Conservation (phyloP, 2,888 invertebrate species). For the Icerya purchasi region DNA sequence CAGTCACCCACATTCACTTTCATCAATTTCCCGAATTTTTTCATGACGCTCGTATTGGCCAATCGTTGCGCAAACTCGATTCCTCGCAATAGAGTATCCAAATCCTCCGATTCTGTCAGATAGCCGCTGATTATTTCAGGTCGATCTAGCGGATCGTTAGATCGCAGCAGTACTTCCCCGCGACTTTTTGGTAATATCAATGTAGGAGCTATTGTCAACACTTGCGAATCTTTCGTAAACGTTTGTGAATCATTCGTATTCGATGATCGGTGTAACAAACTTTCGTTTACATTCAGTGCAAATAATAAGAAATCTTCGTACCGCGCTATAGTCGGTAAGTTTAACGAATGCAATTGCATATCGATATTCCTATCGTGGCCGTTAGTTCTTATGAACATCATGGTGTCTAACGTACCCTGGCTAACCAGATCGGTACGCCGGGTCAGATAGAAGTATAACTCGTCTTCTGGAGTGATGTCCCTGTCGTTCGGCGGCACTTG, state of each 20-base stretch:
- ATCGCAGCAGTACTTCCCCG: conserved; percentile 3
- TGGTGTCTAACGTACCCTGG: not conserved
- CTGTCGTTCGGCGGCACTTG: not conserved
- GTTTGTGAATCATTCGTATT: not conserved
- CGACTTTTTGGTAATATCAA: conserved; percentile 26
- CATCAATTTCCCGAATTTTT: not conserved
- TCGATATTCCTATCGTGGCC: not conserved
- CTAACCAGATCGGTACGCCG: not conserved
- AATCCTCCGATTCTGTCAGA: conserved; percentile 4
- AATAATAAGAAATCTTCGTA: not conserved
- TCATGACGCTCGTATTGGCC: conserved; percentile 2
- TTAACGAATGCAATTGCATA: not conserved
- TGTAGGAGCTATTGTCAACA: conserved; percentile 19
- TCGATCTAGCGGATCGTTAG: not conserved
- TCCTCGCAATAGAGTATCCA: conserved; percentile 3
- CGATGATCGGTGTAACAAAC: not conserved
- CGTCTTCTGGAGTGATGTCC: not conserved
- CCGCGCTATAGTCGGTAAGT: not conserved
- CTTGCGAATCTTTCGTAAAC: not conserved
- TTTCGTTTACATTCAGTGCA: not conserved
- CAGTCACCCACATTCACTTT: conserved; percentile 1
- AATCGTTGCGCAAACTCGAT: conserved; percentile 20
- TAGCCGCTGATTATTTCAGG: conserved; percentile 9
- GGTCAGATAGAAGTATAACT: not conserved
- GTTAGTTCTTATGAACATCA: not conserved